Evolutionary conservation across 2,113 vertebrate genomes (phyloP), one percentile per base, ranked within the genome.

Genomic region (Gyps fulvus): DNA sequence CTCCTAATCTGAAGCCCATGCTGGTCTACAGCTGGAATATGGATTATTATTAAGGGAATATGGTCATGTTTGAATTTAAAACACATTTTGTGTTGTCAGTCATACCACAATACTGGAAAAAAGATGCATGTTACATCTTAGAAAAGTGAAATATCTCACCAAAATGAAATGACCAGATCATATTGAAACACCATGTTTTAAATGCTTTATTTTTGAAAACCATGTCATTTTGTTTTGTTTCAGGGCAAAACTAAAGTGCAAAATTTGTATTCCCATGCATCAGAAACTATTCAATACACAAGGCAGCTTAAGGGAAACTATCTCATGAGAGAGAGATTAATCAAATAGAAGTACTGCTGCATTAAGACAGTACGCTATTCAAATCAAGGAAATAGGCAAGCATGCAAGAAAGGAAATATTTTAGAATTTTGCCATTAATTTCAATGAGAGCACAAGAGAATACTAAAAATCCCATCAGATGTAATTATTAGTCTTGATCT

Each of bases 191-290:
- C 1, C 14, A 36, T 9, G 14, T 54, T 49, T 69, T 23, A 16
- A 81, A 45, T 50, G 2, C 2, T 45, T 50, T 1, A 1, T 49
- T 81, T 84, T 36, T 45, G 4, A 63, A 77, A 92, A 34, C 1
- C 14, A 31, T 4, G 63, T 77, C 18, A 4, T 55, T 71, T 72
- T 72, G 5, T 2, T 31, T 81, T 54, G 25, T 81, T 63, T 12
- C 10, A 34, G 1, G 6, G 10, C 6, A 42, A 72, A 69, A 42
- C 31, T 38, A 4, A 47, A 49, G 4, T 4, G 12, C 7, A 63
- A 87, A 63, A 43, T 36, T 76, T 0, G 0, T 59, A 63, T 72
- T 59, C 16, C 14, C 6, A 2, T 45, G 2, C 40, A 4, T 76
- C 65, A 47, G 32, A 87, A 87, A 50, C 8, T 47, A 21, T 59